These are phyloP conservation scores for Tetrapedia diversipes DNA, from an alignment of 2,888 invertebrate species.

Conservation along the genomic window DNA sequence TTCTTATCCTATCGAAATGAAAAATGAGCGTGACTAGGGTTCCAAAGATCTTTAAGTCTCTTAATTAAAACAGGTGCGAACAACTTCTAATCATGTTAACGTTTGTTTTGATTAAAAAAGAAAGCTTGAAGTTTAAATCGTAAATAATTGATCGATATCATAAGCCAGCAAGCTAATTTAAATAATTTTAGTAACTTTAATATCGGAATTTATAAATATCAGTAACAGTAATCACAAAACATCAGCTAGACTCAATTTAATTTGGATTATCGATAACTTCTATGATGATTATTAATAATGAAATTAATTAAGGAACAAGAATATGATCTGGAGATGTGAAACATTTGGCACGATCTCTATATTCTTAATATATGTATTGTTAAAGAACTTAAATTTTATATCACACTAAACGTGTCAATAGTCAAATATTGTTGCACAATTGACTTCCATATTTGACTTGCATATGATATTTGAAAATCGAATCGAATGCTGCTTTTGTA, in stretches of 20 bases:
- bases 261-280: not conserved
- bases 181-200: not conserved
- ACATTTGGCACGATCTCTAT: not conserved
- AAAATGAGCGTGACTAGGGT: constrained; percentile 64
- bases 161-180: not conserved
- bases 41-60: constrained; percentile 46
- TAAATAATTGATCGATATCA: not conserved
- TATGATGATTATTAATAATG: not conserved
- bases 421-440: not conserved
- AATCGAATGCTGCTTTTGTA: not conserved
- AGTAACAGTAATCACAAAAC: not conserved
- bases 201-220: constrained; percentile 1
- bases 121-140: too few relatives aligned
- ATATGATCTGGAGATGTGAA: not conserved
- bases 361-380: not conserved
- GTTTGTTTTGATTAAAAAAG: too few relatives aligned
- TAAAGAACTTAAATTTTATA: not conserved
- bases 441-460: not conserved
- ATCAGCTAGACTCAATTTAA: not conserved
- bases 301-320: not conserved
- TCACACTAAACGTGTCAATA: not conserved
- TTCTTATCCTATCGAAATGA: constrained; percentile 50
- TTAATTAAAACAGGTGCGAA: constrained; percentile 26
- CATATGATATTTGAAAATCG: not conserved
- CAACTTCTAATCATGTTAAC: constrained; percentile 16